Evolutionary conservation across 2,113 vertebrate genomes (phyloP).

Genomic region (Anarrhichthys ocellatus): DNA sequence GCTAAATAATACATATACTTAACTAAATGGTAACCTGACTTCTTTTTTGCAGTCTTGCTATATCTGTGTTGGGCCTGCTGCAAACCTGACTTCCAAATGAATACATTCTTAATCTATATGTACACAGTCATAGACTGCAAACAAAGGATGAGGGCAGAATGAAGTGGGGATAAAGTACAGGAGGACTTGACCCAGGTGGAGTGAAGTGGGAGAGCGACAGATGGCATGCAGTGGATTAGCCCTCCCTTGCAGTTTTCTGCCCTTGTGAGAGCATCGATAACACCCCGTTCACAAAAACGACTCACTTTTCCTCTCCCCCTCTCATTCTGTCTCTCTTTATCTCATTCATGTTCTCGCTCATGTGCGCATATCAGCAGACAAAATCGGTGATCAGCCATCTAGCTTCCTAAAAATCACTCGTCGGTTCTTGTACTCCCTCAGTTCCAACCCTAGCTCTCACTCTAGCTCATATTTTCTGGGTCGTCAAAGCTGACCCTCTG

Average conservation of each 20-base stretch:
- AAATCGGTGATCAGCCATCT: not conserved
- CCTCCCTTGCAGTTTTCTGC: slow-evolving; percentile 40
- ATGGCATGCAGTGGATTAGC: slow-evolving; percentile 63
- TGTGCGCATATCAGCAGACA: slow-evolving; percentile 3
- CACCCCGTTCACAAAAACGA: not conserved
- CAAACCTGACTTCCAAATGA: not conserved
- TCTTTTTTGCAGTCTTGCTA: not conserved
- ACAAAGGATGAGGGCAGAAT: not conserved
- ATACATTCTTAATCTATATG: not conserved
- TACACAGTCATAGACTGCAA: not conserved
- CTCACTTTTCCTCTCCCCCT: not conserved
- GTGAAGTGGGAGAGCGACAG: slow-evolving; percentile 47
- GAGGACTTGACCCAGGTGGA: slow-evolving; percentile 11
- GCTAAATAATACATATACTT: not conserved
- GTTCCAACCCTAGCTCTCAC: not conserved
- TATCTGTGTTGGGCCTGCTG: not conserved
- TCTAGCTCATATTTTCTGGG: slow-evolving; percentile 7
- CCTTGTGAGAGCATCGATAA: slow-evolving; percentile 25
- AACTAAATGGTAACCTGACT: not conserved
- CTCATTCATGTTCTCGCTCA: slow-evolving; percentile 14
- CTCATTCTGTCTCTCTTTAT: slow-evolving; percentile 2
- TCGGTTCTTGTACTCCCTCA: not conserved
- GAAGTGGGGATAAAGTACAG: slow-evolving; percentile 13
- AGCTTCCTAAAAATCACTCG: slow-evolving; percentile 7
- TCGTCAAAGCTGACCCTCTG: slow-evolving; percentile 29